These are phyloP conservation scores for Daubentonia madagascariensis DNA, from an alignment of 2,113 vertebrate species.

Conservation along the genomic window DNA sequence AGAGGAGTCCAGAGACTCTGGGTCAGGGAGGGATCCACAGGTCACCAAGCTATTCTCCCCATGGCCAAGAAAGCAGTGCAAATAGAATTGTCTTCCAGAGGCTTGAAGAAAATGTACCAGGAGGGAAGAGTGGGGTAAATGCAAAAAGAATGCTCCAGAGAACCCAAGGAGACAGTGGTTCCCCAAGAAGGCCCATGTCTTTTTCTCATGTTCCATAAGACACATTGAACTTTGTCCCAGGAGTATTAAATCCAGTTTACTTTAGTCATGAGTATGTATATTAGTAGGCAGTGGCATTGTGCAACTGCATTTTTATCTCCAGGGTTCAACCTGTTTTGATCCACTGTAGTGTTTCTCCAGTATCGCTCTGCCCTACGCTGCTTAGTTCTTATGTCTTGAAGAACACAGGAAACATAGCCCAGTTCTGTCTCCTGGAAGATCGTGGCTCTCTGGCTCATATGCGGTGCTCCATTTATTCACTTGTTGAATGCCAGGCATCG, in stretches of 20 bases:
- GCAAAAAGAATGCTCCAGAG: background rate
- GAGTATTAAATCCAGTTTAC: background rate
- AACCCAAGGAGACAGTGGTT: background rate
- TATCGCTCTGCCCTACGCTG: background rate
- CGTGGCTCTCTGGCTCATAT: background rate
- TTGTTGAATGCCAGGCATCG: background rate
- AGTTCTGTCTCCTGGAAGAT: background rate
- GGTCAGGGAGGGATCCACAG: background rate
- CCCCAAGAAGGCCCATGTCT: background rate
- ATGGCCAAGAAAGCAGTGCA: background rate
- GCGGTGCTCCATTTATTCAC: background rate
- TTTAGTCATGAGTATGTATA: background rate
- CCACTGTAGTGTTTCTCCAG: background rate
- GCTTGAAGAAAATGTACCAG: conserved; percentile 19
- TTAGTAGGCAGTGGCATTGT: background rate
- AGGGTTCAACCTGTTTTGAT: background rate
- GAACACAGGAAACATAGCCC: background rate
- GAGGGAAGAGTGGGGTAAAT: background rate
- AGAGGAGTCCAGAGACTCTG: conserved; percentile 15
- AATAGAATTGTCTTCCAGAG: conserved; percentile 19
- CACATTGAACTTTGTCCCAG: background rate
- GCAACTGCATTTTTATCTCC: background rate
- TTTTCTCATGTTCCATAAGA: background rate
- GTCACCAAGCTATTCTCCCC: conserved; percentile 37
- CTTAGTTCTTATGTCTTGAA: background rate